These are phyloP conservation scores for Coryphaenoides rupestris DNA, from an alignment of 2,113 vertebrate species.

Conservation along the genomic window DNA sequence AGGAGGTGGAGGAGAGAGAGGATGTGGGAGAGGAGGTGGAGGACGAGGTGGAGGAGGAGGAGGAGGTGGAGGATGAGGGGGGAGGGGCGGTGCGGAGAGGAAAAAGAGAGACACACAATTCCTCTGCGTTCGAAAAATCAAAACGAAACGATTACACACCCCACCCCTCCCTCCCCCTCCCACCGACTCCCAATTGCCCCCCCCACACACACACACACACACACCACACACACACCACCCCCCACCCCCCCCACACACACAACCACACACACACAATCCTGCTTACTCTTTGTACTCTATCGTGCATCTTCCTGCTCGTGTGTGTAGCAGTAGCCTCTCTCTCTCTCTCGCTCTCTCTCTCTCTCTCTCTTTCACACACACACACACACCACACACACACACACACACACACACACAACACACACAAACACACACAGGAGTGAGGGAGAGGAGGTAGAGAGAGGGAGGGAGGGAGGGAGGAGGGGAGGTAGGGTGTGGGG, in stretches of 20 bases:
- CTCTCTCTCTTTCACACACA: too few relatives aligned
- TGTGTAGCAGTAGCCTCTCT: slow-evolving; percentile 26
- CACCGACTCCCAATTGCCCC: too few relatives aligned
- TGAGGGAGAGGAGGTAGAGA: not conserved
- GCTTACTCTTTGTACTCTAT: slow-evolving; percentile 68
- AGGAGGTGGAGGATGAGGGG: slow-evolving; percentile 9
- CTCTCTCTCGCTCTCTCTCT: too few relatives aligned
- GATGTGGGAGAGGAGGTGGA: slow-evolving; percentile 45
- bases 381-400: too few relatives aligned
- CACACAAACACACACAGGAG: too few relatives aligned
- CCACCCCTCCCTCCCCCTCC: slow-evolving; percentile 2
- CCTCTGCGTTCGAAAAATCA: slow-evolving; percentile 69
- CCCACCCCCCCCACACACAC: slow-evolving; percentile 45
- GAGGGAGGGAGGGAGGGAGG: not conserved
- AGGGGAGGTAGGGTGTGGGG: slow-evolving; percentile 8
- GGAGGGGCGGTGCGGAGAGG: slow-evolving; percentile 48
- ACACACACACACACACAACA: too few relatives aligned
- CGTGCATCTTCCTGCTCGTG: slow-evolving; percentile 49
- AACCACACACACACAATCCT: not conserved
- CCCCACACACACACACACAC: slow-evolving; percentile 40
- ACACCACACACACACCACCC: not conserved
- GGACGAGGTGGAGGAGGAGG: slow-evolving; percentile 19
- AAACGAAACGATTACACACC: slow-evolving; percentile 57
- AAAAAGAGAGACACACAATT: slow-evolving; percentile 55
- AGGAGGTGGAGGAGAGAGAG: slow-evolving; percentile 29